phyloP scores from a whole-genome alignment of 2,888 invertebrate genomes.

The Tiliacea aurago region DNA sequence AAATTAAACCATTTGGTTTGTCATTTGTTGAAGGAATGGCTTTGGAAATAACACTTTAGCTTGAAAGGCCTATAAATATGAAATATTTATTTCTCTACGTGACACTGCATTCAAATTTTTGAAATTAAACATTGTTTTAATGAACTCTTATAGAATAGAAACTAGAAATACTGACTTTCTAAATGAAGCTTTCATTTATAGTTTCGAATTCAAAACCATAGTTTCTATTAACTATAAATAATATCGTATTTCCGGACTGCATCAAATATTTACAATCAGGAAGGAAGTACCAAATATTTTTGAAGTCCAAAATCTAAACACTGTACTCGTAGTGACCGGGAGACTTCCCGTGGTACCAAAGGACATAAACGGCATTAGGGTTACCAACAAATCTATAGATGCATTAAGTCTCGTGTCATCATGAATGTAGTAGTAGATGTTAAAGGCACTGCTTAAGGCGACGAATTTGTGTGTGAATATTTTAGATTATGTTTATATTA shows the following conservation, averaged over 20 bases:
- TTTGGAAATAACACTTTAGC: constrained; percentile 24
- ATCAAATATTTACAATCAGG: constrained; percentile 61
- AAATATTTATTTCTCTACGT: constrained; percentile 55
- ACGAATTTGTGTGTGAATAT: too few relatives aligned
- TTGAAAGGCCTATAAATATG: constrained; percentile 47
- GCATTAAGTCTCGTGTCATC: too few relatives aligned
- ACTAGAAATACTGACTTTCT: constrained; percentile 19
- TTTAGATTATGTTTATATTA: too few relatives aligned
- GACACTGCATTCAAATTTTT: constrained; percentile 55
- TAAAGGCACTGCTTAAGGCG: not conserved
- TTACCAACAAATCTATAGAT: constrained; percentile 36
- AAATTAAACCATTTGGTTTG: constrained; percentile 47
- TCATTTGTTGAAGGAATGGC: constrained; percentile 26
- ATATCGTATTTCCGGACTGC: constrained; percentile 30
- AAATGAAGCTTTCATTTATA: constrained; percentile 19
- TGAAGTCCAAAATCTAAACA: constrained; percentile 60
- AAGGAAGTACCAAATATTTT: constrained; percentile 66
- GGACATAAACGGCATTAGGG: constrained; percentile 49
- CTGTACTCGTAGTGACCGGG: constrained; percentile 43
- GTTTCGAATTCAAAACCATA: not conserved
- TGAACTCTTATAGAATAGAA: constrained; percentile 32
- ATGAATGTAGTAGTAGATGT: not conserved
- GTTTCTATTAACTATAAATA: constrained; percentile 4
- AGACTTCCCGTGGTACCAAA: constrained; percentile 55
- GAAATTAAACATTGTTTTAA: constrained; percentile 44